Percentiles rank a stretch among this genome's conserved stretches.
These are phyloP conservation scores for Bombyx huttoni DNA, from an alignment of 2,888 invertebrate species.

Conservation along the genomic window DNA sequence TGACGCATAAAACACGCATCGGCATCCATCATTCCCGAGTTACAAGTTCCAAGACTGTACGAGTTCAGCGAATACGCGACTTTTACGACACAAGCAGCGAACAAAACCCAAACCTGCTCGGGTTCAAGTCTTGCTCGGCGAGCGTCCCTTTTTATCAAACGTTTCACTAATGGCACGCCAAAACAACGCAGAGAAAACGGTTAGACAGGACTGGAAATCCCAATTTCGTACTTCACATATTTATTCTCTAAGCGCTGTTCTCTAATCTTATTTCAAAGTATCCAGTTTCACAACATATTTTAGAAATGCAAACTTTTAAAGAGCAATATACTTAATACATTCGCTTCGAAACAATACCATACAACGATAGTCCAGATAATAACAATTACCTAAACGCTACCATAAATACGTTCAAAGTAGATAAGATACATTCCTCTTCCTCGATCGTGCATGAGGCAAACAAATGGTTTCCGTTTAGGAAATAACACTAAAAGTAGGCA, in stretches of 20 bases:
- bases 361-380: slow-evolving; percentile 7
- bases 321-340: slow-evolving; percentile 5
- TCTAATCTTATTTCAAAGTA: too few relatives aligned
- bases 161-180: slow-evolving; percentile 47
- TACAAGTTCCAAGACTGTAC: slow-evolving; percentile 31
- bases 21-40: slow-evolving; percentile 22
- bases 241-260: too few relatives aligned
- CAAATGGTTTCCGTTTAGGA: slow-evolving; percentile 68
- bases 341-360: slow-evolving; percentile 3
- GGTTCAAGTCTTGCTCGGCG: slow-evolving; percentile 38
- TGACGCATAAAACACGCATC: slow-evolving; percentile 17
- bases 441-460: slow-evolving; percentile 57
- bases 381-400: slow-evolving; percentile 15
- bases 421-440: slow-evolving; percentile 42
- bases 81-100: slow-evolving; percentile 31
- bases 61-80: slow-evolving; percentile 31
- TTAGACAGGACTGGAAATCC: too few relatives aligned
- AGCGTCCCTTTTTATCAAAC: slow-evolving; percentile 42
- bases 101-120: slow-evolving; percentile 5
- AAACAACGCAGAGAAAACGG: slow-evolving; percentile 30
- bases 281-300: too few relatives aligned
- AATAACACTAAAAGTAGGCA: slow-evolving; percentile 71
- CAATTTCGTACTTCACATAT: too few relatives aligned
- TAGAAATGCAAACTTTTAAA: neutral
- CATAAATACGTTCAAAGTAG: slow-evolving; percentile 39